Conservation (phyloP, 2,113 vertebrate species). For the Caloenas nicobarica region DNA sequence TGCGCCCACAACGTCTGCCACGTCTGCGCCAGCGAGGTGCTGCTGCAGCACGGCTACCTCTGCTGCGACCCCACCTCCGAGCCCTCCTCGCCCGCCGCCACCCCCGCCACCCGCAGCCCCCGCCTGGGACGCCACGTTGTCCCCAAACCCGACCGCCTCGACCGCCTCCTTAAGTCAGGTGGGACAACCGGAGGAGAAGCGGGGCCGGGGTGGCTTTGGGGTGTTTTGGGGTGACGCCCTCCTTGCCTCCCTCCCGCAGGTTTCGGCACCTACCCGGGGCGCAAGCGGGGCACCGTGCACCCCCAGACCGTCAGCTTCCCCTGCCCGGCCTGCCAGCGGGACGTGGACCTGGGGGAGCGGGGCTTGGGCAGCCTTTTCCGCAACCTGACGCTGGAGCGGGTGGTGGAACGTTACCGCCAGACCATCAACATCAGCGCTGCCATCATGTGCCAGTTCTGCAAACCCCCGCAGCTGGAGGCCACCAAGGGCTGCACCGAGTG, state of each 20-base stretch:
- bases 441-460: conserved; percentile 95
- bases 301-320: conserved; percentile 87
- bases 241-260: conserved; percentile 49
- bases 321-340: conserved; percentile 88
- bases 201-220: too few relatives aligned
- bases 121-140: too few relatives aligned
- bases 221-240: not conserved
- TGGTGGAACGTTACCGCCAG: conserved; percentile 88
- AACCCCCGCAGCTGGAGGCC: conserved; percentile 90
- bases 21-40: too few relatives aligned
- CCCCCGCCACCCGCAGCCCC: too few relatives aligned
- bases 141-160: too few relatives aligned
- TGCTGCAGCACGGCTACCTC: too few relatives aligned
- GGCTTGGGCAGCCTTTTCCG: conserved; percentile 91
- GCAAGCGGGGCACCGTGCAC: conserved; percentile 81
- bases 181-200: too few relatives aligned
- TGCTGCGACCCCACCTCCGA: too few relatives aligned
- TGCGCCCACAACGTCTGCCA: too few relatives aligned
- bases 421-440: conserved; percentile 78
- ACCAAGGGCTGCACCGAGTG: conserved; percentile 97
- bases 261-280: conserved; percentile 91
- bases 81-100: too few relatives aligned
- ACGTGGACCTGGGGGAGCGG: conserved; percentile 91
- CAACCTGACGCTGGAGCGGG: conserved; percentile 94
- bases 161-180: too few relatives aligned